These are phyloP conservation scores for Chloroclysta siterata DNA, from an alignment of 2,888 invertebrate species.

Conservation along the genomic window DNA sequence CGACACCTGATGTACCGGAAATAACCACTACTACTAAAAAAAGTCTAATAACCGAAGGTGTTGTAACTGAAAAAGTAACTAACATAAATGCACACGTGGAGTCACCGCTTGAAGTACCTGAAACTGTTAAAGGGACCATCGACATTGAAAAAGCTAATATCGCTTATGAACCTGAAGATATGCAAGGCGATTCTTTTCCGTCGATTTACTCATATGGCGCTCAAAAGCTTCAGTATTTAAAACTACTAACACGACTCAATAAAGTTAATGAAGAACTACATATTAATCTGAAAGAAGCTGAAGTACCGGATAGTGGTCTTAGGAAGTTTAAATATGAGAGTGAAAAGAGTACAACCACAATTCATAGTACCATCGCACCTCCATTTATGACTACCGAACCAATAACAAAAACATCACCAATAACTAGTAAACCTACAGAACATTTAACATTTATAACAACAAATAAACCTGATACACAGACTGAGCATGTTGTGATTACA, in stretches of 20 bases:
- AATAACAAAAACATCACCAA: conserved; percentile 42
- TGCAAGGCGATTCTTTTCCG: conserved; percentile 76
- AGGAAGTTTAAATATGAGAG: conserved; percentile 68
- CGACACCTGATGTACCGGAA: conserved; percentile 8
- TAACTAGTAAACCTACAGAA: conserved; percentile 51
- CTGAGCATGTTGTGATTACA: conserved; percentile 61
- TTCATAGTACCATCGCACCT: conserved; percentile 40
- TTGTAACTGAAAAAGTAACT: conserved; percentile 40
- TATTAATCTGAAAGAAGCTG: conserved; percentile 67
- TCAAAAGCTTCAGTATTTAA: conserved; percentile 73
- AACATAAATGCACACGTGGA: conserved; percentile 45
- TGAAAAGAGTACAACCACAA: conserved; percentile 45
- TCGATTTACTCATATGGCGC: conserved; percentile 73
- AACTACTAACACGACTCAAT: conserved; percentile 67
- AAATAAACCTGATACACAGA: conserved; percentile 54
- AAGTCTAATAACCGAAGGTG: conserved; percentile 28
- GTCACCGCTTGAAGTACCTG: conserved; percentile 50
- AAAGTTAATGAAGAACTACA: conserved; percentile 72
- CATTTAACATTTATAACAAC: conserved; percentile 50
- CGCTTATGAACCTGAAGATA: conserved; percentile 72
- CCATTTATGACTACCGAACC: conserved; percentile 42
- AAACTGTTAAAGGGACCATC: conserved; percentile 37
- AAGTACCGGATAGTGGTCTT: conserved; percentile 56
- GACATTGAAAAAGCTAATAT: conserved; percentile 48
- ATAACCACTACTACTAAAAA: conserved; percentile 33